phyloP scores from a whole-genome alignment of 2,888 invertebrate species.

The Aphodius granarius region DNA sequence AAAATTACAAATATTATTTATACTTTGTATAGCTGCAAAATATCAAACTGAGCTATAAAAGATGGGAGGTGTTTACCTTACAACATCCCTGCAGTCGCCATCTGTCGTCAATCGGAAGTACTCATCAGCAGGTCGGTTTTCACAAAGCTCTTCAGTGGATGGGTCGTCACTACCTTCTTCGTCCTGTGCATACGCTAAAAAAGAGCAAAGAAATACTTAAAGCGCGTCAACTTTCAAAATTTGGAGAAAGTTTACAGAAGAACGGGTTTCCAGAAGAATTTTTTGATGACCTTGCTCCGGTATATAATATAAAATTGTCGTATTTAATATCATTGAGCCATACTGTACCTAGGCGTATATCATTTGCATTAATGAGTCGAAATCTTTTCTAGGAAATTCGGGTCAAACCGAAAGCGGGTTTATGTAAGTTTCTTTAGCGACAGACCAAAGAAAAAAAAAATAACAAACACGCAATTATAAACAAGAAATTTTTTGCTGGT shows the following conservation, averaged over 20 bases:
- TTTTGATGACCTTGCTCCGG: not conserved
- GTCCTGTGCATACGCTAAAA: slow-evolving; percentile 64
- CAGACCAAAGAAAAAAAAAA: not conserved
- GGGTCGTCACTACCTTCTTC: slow-evolving; percentile 63
- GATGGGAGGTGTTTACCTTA: slow-evolving; percentile 66
- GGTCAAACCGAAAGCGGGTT: slow-evolving; percentile 36
- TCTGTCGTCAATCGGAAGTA: slow-evolving; percentile 85
- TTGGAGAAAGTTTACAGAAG: too few relatives aligned
- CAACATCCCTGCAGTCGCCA: slow-evolving; percentile 90
- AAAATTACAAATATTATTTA: not conserved
- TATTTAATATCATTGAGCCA: not conserved
- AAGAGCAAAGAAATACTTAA: too few relatives aligned
- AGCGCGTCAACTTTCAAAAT: not conserved
- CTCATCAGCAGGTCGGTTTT: slow-evolving; percentile 86
- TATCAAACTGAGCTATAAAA: not conserved
- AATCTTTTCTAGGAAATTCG: slow-evolving; percentile 35
- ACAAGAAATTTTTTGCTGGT: not conserved
- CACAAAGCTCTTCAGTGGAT: slow-evolving; percentile 81
- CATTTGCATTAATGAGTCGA: not conserved
- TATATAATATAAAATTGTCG: not conserved
- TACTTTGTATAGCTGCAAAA: not conserved
- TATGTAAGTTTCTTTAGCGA: not conserved
- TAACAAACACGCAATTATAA: slow-evolving; percentile 6
- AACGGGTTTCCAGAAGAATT: too few relatives aligned
- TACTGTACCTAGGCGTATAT: not conserved